Percentiles rank a stretch among this genome's conserved stretches.
These are phyloP conservation scores for Odontamblyopus rebecca DNA, from an alignment of 2,797 vertebrate genomes.

Conservation along the genomic window DNA sequence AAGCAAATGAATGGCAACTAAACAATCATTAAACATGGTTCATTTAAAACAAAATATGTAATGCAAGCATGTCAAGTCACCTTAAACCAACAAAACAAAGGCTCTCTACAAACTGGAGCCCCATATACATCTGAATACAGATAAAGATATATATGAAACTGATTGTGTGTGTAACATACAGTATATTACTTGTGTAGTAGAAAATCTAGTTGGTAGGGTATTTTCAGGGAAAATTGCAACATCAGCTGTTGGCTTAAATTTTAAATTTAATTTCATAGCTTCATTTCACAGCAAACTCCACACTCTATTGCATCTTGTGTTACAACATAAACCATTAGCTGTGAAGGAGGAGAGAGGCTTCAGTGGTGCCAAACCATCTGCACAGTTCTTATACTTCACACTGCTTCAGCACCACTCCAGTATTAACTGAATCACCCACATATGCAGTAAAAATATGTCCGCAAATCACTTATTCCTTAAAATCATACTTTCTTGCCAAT, in stretches of 20 bases:
- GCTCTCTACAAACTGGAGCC: too few species aligned
- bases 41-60: neutral
- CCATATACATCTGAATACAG: too few species aligned
- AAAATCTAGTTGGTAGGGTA: neutral
- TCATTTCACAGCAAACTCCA: neutral
- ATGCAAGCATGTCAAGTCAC: too few species aligned
- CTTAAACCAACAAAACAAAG: too few species aligned
- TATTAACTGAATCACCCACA: conserved; percentile 43
- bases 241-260: conserved; percentile 1
- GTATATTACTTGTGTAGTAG: neutral
- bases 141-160: too few species aligned
- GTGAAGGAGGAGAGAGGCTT: conserved; percentile 22
- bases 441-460: conserved; percentile 53
- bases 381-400: conserved; percentile 37
- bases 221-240: neutral
- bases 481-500: conserved; percentile 24
- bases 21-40: neutral
- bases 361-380: conserved; percentile 43
- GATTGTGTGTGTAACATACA: too few species aligned
- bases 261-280: neutral
- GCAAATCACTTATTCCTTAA: conserved; percentile 37
- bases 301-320: conserved; percentile 12
- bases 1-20: neutral
- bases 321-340: conserved; percentile 26
- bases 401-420: conserved; percentile 36